Percentiles rank a stretch among this genome's conserved stretches.
Evolutionary conservation across 2,797 vertebrate species (phyloP).

Genomic region (Bufotes viridis): DNA sequence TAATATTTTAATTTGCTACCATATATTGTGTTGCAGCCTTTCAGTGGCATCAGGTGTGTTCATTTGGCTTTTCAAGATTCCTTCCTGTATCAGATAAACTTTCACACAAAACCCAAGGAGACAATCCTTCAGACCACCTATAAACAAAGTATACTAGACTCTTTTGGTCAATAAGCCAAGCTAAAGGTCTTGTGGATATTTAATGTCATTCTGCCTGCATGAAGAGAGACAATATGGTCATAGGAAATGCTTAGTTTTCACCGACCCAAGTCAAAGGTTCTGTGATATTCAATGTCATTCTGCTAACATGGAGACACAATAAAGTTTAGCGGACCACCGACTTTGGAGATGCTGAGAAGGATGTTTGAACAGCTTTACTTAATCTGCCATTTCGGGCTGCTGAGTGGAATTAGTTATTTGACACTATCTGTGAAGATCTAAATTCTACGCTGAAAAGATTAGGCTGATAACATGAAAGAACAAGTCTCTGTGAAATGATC

Average conservation of each 20-base stretch:
- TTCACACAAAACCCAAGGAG: constrained; percentile 13
- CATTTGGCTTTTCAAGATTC: not conserved
- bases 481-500: constrained; percentile 66
- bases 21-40: not conserved
- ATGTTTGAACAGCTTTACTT: constrained; percentile 68
- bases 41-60: constrained; percentile 25
- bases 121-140: constrained; percentile 57
- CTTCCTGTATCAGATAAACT: constrained; percentile 26
- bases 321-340: constrained; percentile 68
- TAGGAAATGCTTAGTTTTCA: constrained; percentile 1
- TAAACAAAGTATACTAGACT: constrained; percentile 21
- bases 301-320: constrained; percentile 34
- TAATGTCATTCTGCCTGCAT: constrained; percentile 37
- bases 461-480: constrained; percentile 59
- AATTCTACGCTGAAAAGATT: constrained; percentile 56
- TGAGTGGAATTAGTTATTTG: constrained; percentile 70
- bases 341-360: constrained; percentile 66
- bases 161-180: constrained; percentile 41
- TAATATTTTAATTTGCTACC: not conserved
- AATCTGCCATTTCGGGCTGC: constrained; percentile 69
- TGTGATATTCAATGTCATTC: constrained; percentile 53
- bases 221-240: constrained; percentile 50
- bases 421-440: constrained; percentile 67
- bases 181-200: constrained; percentile 50
- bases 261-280: constrained; percentile 30